A percentile compares a stretch with the other conserved stretches of the same genome.
Evolutionary conservation across 2,797 vertebrate species (phyloP).

Genomic region (Acipenser oxyrinchus): DNA sequence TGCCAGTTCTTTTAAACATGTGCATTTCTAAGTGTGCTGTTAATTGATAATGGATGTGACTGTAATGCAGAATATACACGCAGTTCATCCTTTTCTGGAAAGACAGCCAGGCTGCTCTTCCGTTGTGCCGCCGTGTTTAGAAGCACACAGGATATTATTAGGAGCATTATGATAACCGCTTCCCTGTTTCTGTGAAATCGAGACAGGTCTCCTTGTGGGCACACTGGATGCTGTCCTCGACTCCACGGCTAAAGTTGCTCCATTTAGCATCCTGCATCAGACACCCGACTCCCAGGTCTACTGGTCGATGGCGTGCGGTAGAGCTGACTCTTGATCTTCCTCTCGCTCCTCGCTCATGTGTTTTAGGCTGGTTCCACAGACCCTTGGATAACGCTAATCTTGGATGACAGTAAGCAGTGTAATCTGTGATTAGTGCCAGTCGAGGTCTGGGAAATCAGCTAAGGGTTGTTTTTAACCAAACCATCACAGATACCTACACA

Average conservation of each 20-base stretch:
- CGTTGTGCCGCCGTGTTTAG: neutral
- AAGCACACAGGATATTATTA: constrained; percentile 7
- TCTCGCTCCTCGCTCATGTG: too few species aligned
- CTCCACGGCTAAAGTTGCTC: constrained; percentile 91
- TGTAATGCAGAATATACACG: too few species aligned
- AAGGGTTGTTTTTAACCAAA: too few species aligned
- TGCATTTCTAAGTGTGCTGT: too few species aligned
- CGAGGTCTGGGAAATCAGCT: too few species aligned
- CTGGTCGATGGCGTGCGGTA: constrained; percentile 91
- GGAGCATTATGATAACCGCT: neutral
- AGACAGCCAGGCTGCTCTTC: neutral
- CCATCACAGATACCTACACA: too few species aligned
- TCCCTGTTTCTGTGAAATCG: constrained; percentile 23
- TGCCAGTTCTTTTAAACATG: too few species aligned
- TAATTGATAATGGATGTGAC: too few species aligned
- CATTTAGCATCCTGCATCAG: constrained; percentile 89
- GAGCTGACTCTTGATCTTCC: constrained; percentile 20
- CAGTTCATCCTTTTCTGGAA: neutral
- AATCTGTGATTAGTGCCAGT: too few species aligned
- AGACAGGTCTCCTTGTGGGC: constrained; percentile 85
- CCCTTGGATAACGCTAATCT: too few species aligned
- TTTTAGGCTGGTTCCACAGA: too few species aligned
- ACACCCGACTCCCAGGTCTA: constrained; percentile 94
- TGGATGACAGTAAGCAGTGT: too few species aligned
- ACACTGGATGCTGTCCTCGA: constrained; percentile 90